Conservation (phyloP, 2,888 invertebrate genomes). For the Thera britannica region DNA sequence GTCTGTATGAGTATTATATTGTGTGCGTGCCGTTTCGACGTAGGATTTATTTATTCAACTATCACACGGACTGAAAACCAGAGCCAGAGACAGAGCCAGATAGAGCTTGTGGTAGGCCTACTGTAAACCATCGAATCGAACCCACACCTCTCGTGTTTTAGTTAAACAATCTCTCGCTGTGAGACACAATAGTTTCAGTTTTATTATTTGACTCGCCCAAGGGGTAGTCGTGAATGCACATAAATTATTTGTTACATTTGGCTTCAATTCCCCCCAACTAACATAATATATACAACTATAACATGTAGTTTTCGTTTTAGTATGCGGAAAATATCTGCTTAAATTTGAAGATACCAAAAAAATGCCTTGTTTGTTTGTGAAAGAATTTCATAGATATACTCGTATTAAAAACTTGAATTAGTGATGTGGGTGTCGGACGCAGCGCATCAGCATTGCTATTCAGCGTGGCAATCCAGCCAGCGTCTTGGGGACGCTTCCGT, state of each 20-base stretch:
- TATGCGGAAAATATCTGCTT: conserved; percentile 27
- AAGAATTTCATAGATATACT: background rate
- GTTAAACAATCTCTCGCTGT: background rate
- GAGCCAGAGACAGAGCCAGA: too few species aligned
- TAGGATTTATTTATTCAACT: too few species aligned
- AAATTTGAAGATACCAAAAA: conserved; percentile 21
- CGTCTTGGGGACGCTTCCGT: too few species aligned
- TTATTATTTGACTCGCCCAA: background rate
- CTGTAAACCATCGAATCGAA: background rate
- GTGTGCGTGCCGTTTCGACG: too few species aligned
- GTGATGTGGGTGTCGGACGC: too few species aligned
- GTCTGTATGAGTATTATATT: too few species aligned
- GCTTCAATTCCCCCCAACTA: conserved; percentile 37
- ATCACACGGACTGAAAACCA: too few species aligned
- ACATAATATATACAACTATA: conserved; percentile 26
- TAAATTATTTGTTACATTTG: conserved; percentile 38
- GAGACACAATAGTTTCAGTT: background rate
- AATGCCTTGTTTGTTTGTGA: conserved; percentile 1
- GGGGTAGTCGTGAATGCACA: conserved; percentile 5
- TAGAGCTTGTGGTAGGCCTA: too few species aligned
- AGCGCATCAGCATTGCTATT: too few species aligned
- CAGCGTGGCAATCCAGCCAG: too few species aligned
- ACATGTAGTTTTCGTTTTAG: conserved; percentile 32
- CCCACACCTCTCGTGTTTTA: background rate
- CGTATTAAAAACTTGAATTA: background rate